Evolutionary conservation across 2,888 invertebrate species (phyloP).

Genomic region (Pollenia labialis): DNA sequence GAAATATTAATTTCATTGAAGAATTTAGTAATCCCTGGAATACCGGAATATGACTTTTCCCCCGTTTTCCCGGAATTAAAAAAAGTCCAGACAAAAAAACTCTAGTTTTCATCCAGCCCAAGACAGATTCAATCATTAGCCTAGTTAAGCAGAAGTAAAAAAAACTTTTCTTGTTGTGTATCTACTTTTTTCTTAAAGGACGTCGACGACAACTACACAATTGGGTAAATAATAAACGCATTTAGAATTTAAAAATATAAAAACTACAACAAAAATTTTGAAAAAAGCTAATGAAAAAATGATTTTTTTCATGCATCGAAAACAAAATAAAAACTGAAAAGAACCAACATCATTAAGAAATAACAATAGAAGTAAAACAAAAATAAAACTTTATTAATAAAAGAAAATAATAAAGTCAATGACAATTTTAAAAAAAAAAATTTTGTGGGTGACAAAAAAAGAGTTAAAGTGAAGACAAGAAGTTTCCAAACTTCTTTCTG

Average conservation of each 20-base stretch:
- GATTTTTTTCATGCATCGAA: neutral
- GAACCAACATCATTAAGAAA: slow-evolving; percentile 31
- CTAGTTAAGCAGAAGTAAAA: slow-evolving; percentile 60
- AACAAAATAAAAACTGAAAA: slow-evolving; percentile 1
- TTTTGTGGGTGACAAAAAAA: no score
- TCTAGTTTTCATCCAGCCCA: slow-evolving; percentile 12
- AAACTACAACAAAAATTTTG: neutral
- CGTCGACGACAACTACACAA: slow-evolving; percentile 30
- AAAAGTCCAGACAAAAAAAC: no score
- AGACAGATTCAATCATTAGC: slow-evolving; percentile 64
- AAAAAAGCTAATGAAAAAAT: neutral
- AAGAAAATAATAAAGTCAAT: slow-evolving; percentile 30
- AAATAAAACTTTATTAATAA: slow-evolving; percentile 11
- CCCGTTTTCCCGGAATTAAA: no score
- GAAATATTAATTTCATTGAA: no score
- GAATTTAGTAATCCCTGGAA: no score
- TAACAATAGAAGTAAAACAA: neutral
- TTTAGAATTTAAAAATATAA: slow-evolving; percentile 58
- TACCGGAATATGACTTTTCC: no score
- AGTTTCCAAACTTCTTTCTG: neutral
- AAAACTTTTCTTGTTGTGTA: slow-evolving; percentile 41
- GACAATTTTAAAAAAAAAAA: neutral
- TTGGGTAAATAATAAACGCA: slow-evolving; percentile 61
- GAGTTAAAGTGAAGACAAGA: neutral
- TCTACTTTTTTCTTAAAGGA: neutral